These are phyloP conservation scores for Eudasyphora cyanicolor DNA, from an alignment of 2,888 invertebrate genomes.

Conservation along the genomic window DNA sequence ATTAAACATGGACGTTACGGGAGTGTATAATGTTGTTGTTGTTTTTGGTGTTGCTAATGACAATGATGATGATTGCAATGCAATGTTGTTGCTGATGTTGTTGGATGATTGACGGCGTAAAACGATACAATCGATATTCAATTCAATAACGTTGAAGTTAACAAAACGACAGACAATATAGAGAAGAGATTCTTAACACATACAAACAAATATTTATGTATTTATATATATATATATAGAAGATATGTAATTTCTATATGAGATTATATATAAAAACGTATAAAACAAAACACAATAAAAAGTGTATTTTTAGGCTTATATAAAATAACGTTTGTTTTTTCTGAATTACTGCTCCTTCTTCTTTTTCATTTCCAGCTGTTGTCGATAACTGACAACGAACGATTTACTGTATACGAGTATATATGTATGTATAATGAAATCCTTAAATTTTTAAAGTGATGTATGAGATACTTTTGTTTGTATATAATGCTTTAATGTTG, in stretches of 20 bases:
- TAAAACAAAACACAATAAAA: constrained; percentile 53
- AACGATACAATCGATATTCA: not conserved
- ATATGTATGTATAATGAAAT: constrained; percentile 43
- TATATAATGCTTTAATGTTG: constrained; percentile 52
- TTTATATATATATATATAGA: constrained; percentile 4
- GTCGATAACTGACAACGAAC: not conserved
- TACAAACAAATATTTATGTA: constrained; percentile 40
- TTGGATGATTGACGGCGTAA: constrained; percentile 7
- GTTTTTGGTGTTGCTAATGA: not conserved
- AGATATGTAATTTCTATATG: not conserved
- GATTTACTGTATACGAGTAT: constrained; percentile 21
- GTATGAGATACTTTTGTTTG: constrained; percentile 67
- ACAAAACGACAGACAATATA: not conserved
- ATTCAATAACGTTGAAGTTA: constrained; percentile 33
- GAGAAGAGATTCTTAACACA: constrained; percentile 43
- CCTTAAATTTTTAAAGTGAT: constrained; percentile 58
- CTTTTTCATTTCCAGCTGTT: constrained; percentile 2
- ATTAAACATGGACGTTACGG: constrained; percentile 34
- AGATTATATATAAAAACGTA: constrained; percentile 22
- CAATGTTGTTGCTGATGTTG: not conserved
- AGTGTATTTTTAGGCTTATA: constrained; percentile 34
- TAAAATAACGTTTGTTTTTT: constrained; percentile 38
- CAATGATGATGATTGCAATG: constrained; percentile 36
- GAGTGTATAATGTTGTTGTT: constrained; percentile 32
- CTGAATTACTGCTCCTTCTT: no score